A percentile compares a stretch with the other conserved stretches of the same genome.
Conservation (phyloP, 1,140 invertebrate species). For the Thalassaphorura encarpata region DNA sequence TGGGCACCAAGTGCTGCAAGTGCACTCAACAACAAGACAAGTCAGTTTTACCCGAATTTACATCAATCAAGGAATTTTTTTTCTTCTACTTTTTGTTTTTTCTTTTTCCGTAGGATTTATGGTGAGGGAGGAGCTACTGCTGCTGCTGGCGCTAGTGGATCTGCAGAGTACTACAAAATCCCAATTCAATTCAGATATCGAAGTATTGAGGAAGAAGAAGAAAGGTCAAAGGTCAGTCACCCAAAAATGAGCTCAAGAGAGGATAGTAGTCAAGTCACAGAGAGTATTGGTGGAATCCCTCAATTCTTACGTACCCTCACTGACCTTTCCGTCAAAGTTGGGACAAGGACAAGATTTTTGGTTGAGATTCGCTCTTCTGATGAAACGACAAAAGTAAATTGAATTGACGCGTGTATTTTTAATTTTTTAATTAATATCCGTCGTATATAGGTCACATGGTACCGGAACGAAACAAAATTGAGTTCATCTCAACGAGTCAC, state of each 20-base stretch:
- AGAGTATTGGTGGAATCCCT: slow-evolving; percentile 38
- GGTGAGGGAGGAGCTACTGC: background rate
- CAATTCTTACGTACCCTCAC: slow-evolving; percentile 61
- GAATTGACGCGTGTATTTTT: too few species aligned
- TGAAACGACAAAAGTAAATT: background rate
- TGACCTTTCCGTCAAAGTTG: slow-evolving; percentile 73
- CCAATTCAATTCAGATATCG: too few species aligned
- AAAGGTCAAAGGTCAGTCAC: too few species aligned
- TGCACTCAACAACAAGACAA: background rate
- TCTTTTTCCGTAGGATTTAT: background rate
- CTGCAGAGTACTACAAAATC: background rate
- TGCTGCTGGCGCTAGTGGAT: background rate
- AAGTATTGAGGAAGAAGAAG: background rate
- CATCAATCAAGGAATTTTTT: background rate
- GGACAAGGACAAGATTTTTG: slow-evolving; percentile 66
- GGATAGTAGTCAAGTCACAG: background rate
- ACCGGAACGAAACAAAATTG: background rate
- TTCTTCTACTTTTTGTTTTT: background rate
- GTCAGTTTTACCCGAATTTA: background rate
- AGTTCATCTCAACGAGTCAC: background rate
- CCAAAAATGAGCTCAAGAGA: background rate
- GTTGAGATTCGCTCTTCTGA: slow-evolving; percentile 52
- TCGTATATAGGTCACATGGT: slow-evolving; percentile 11
- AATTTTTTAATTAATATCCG: background rate
- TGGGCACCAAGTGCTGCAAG: slow-evolving; percentile 12